phyloP scores from a whole-genome alignment of 1,140 invertebrate genomes.

The Reticulitermes speratus region DNA sequence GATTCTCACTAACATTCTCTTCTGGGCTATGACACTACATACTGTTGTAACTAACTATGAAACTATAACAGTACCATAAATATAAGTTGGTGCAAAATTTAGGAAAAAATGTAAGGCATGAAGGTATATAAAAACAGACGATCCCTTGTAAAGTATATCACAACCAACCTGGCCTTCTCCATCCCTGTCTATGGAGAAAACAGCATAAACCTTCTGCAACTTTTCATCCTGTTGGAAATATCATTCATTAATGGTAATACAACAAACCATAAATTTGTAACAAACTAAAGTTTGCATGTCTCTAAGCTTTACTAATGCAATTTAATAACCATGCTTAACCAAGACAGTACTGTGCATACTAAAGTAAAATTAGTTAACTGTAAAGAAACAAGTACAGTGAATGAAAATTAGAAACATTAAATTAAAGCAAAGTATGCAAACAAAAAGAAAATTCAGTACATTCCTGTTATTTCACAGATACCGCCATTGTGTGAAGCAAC shows the following conservation, averaged over 20 bases:
- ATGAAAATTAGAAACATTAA: conserved; percentile 32
- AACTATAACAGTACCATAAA: too few species aligned
- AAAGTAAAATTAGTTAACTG: conserved; percentile 26
- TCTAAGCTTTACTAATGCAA: neutral
- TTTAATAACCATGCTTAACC: too few species aligned
- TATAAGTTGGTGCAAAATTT: too few species aligned
- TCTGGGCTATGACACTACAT: too few species aligned
- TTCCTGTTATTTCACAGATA: too few species aligned
- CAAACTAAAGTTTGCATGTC: neutral
- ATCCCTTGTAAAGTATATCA: conserved; percentile 28
- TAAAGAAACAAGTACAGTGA: conserved; percentile 30
- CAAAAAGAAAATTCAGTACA: conserved; percentile 7
- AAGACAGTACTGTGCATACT: conserved; percentile 20
- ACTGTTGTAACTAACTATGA: too few species aligned
- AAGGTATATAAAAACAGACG: neutral
- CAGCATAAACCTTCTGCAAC: conserved; percentile 60
- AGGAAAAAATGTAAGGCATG: too few species aligned
- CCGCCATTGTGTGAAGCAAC: too few species aligned
- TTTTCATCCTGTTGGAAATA: conserved; percentile 60
- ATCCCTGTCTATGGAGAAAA: conserved; percentile 63
- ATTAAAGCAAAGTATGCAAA: conserved; percentile 43
- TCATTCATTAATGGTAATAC: conserved; percentile 29
- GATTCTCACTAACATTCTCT: too few species aligned
- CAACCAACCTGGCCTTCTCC: conserved; percentile 61
- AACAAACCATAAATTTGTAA: neutral